Base-by-base conservation (phyloP, 2,888 invertebrate species). In the Lasius fuliginosus region DNA sequence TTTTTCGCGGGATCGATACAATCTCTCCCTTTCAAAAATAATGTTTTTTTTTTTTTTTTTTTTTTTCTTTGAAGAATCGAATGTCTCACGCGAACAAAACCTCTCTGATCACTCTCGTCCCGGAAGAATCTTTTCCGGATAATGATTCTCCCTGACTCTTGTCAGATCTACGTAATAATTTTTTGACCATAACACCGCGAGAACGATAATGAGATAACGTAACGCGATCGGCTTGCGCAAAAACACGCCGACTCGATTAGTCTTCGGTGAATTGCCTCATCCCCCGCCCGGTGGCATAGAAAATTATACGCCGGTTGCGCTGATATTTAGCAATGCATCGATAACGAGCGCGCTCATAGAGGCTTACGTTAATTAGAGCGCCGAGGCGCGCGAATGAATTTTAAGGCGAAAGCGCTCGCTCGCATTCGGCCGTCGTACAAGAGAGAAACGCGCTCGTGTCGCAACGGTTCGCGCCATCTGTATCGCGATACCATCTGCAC, bases 381-480 rank as follows among this genome's bases (percentile, higher is more conserved):
- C 67, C 76, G 89, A 77, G 27, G 76, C 64, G 33, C 64, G 53
- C 71, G 84, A 64, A 82, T 81, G 79, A 68, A 62, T 86, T 85
- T 83, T 85, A 73, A 71, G 76, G 85, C 79, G 76, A 87, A 68
- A 86, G 77, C 83, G 58, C 58, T 27, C 73, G 85, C 79, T 84
- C 67, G 27, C 40, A 12, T 36, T 67, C 79, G 58, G 56, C 46
- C 18, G 18, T 27, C 65, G 46, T 76, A 60, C 86, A n/a, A 53
- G 85, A 85, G 8, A 53, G 85, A 85, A 86, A 86, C 74, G 67
- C 58, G 69, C 65, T 60, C 76, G 85, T 86, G 86, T 85, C 85
- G 89, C 85, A 90, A 89, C 85, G 87, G 87, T 86, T 88, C 89
- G 85, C 90, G 65, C 87, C 90, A 89, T 90, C 88, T 89, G 86